Conservation (phyloP, 2,797 vertebrate species). For the Anolis apletophallus region DNA sequence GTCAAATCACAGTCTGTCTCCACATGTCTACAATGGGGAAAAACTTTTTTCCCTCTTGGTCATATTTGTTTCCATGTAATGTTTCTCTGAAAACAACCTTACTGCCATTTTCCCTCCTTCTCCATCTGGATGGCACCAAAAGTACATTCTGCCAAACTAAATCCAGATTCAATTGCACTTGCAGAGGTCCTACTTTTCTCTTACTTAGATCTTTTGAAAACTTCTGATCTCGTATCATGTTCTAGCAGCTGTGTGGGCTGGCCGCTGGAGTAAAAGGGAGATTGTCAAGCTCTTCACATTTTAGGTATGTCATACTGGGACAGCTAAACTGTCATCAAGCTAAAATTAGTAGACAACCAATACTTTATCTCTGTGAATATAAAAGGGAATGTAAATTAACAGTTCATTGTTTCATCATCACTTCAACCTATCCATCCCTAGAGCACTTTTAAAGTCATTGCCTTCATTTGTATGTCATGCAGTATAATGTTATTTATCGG, state of each 20-base stretch:
- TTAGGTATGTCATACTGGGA: slow-evolving; percentile 2
- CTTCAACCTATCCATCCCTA: background rate
- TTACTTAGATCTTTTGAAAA: background rate
- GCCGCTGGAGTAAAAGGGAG: slow-evolving; percentile 7
- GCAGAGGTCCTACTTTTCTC: background rate
- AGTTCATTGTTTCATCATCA: slow-evolving; percentile 11
- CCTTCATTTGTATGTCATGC: background rate
- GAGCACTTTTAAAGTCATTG: background rate
- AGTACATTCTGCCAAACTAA: background rate
- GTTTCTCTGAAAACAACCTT: background rate
- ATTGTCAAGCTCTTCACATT: background rate
- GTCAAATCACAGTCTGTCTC: background rate
- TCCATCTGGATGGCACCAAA: background rate
- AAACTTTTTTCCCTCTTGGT: too few species aligned
- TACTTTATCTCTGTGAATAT: slow-evolving; percentile 10
- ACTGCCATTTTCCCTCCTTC: background rate
- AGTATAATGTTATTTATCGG: background rate
- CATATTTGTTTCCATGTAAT: background rate
- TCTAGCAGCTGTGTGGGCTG: background rate
- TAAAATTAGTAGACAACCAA: slow-evolving; percentile 4
- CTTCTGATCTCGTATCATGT: background rate
- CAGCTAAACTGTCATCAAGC: slow-evolving; percentile 23
- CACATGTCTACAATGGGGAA: background rate
- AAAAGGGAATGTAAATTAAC: background rate
- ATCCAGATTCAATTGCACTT: background rate